Percentiles rank a stretch among this genome's conserved stretches.
phyloP scores from a whole-genome alignment of 2,113 vertebrate species.

The Bostrychus sinensis region DNA sequence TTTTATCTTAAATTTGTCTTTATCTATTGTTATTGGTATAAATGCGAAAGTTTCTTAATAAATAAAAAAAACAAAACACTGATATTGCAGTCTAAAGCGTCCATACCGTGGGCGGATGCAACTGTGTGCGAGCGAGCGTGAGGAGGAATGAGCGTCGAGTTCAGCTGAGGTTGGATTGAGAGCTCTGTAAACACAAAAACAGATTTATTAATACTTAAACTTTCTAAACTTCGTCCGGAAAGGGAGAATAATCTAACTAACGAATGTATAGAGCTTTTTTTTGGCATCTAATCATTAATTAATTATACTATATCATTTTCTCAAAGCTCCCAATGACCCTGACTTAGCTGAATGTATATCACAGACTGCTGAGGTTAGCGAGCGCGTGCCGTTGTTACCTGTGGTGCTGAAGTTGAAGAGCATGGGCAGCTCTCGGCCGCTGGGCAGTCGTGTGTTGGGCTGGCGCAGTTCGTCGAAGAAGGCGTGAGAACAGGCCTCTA shows the following conservation, averaged over 20 bases:
- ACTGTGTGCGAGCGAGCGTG: conserved; percentile 91
- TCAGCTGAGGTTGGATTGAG: conserved; percentile 95
- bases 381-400: too few species aligned
- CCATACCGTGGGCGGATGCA: conserved; percentile 85
- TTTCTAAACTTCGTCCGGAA: background rate
- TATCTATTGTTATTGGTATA: too few species aligned
- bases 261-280: too few species aligned
- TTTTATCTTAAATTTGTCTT: too few species aligned
- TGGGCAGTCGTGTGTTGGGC: conserved; percentile 93
- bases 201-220: background rate
- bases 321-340: too few species aligned
- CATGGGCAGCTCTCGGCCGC: conserved; percentile 91
- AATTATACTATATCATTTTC: too few species aligned
- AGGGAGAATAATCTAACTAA: background rate
- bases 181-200: conserved; percentile 82
- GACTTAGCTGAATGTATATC: too few species aligned
- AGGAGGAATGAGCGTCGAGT: conserved; percentile 94
- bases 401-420: conserved; percentile 97
- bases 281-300: too few species aligned
- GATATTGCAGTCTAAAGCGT: background rate
- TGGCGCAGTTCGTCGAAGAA: conserved; percentile 98
- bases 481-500: conserved; percentile 94
- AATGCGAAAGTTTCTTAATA: background rate
- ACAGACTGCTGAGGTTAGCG: too few species aligned
- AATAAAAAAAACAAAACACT: background rate